These are phyloP conservation scores for Lycaon pictus DNA, from an alignment of 2,113 vertebrate species.

Conservation along the genomic window DNA sequence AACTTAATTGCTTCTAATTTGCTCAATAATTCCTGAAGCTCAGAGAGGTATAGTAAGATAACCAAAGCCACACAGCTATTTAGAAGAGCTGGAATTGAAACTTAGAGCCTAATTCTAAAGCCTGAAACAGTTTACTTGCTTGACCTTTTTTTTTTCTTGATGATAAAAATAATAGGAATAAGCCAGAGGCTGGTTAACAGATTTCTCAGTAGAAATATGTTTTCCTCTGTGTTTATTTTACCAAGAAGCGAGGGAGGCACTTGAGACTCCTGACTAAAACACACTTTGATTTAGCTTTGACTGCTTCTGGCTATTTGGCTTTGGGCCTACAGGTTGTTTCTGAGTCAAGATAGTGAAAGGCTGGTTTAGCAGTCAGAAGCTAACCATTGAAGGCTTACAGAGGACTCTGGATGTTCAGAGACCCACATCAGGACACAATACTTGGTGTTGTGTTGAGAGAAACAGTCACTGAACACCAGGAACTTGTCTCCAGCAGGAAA, in stretches of 20 bases:
- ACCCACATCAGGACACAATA: background rate
- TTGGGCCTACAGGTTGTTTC: constrained; percentile 52
- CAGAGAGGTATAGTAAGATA: background rate
- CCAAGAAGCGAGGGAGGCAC: background rate
- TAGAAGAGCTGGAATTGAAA: background rate
- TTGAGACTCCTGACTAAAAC: background rate
- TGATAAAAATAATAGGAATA: background rate
- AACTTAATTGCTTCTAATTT: background rate
- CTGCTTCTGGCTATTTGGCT: constrained; percentile 40
- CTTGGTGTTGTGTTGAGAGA: background rate
- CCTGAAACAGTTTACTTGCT: background rate
- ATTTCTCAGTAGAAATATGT: background rate
- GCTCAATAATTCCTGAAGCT: background rate
- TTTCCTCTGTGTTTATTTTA: constrained; percentile 19
- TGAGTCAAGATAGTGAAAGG: background rate
- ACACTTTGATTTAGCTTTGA: background rate
- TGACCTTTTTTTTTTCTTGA: background rate
- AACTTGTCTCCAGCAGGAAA: constrained; percentile 31
- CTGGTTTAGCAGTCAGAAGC: background rate
- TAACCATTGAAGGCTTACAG: background rate
- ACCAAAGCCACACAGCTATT: background rate
- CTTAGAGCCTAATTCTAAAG: background rate
- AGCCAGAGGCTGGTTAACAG: background rate
- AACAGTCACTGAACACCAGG: background rate
- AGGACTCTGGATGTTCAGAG: background rate